Evolutionary conservation across 1,140 invertebrate genomes (phyloP).

Genomic region (Brachionus rubens): DNA sequence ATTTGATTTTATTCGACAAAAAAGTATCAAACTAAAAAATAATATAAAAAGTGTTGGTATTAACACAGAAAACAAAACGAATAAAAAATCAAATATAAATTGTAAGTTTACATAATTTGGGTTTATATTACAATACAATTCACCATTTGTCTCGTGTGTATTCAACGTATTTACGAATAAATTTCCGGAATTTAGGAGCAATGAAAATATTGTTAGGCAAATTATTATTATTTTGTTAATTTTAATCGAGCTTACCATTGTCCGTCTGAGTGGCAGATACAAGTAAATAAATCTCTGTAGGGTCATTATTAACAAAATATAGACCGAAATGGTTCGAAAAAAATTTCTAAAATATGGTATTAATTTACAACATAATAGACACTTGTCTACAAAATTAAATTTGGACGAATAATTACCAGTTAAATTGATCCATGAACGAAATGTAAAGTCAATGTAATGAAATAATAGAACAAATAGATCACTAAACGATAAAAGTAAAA

Average conservation of each 20-base stretch:
- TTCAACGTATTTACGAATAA: background rate
- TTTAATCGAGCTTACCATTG: background rate
- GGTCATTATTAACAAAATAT: slow-evolving; percentile 13
- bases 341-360: slow-evolving; percentile 38
- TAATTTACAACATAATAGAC: slow-evolving; percentile 15
- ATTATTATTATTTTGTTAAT: background rate
- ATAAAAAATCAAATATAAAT: slow-evolving; percentile 33
- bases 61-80: slow-evolving; percentile 9
- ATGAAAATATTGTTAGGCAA: background rate
- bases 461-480: slow-evolving; percentile 6
- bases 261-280: background rate
- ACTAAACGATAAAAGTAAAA: background rate
- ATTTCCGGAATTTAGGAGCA: background rate
- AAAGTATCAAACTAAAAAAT: slow-evolving; percentile 5
- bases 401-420: background rate
- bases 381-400: slow-evolving; percentile 35
- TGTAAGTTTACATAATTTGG: background rate
- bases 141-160: slow-evolving; percentile 20
- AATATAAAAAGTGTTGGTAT: slow-evolving; percentile 23
- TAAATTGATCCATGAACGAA: slow-evolving; percentile 34
- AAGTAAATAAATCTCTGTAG: slow-evolving; percentile 17
- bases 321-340: slow-evolving; percentile 23
- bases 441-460: background rate
- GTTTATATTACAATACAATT: slow-evolving; percentile 10
- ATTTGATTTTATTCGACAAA: slow-evolving; percentile 11